Percentiles rank a stretch among this genome's conserved stretches.
phyloP scores from a whole-genome alignment of 2,113 vertebrate genomes.

The Toxostoma redivivum region DNA sequence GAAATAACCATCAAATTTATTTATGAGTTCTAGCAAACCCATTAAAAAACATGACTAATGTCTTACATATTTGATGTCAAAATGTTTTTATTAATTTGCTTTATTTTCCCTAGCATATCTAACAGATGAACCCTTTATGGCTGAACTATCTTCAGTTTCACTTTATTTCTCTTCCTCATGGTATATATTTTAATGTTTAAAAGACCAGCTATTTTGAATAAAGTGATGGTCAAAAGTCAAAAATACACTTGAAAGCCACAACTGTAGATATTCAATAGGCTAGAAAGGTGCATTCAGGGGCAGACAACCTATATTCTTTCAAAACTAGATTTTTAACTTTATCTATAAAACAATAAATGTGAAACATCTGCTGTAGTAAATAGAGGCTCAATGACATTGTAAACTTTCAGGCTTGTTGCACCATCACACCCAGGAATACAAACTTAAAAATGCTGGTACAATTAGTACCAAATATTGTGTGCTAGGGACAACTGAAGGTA shows the following conservation, averaged over 20 bases:
- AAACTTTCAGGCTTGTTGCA: not conserved
- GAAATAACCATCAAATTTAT: not conserved
- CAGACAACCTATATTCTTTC: not conserved
- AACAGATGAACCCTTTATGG: not conserved
- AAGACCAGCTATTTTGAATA: not conserved
- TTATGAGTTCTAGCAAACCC: not conserved
- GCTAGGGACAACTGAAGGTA: not conserved
- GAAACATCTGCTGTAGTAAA: not conserved
- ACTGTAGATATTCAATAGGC: not conserved
- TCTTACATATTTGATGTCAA: not conserved
- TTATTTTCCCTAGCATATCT: not conserved
- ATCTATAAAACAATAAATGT: not conserved
- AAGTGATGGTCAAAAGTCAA: not conserved
- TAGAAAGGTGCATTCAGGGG: not conserved
- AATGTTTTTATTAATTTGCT: not conserved
- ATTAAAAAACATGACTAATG: not conserved
- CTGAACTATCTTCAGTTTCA: not conserved
- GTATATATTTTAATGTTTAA: not conserved
- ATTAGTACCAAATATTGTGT: not conserved
- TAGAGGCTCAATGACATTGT: not conserved
- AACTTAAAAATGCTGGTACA: not conserved
- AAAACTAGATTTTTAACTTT: not conserved
- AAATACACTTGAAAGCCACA: not conserved
- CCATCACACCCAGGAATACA: not conserved
- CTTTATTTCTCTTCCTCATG: not conserved